Base-by-base conservation (phyloP, 2,113 vertebrate species). In the Phasianus colchicus region DNA sequence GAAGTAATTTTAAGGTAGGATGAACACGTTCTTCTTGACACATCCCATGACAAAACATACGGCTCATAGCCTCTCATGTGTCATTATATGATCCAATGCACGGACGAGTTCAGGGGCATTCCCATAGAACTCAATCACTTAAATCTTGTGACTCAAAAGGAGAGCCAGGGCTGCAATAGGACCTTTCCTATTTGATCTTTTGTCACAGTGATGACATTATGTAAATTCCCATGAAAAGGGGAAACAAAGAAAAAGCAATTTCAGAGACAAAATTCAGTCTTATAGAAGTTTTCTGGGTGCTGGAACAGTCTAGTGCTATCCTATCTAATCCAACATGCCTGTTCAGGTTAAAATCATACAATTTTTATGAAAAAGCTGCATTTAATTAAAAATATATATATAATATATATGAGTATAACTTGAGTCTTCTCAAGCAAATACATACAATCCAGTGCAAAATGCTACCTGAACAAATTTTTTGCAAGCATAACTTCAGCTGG, bases 81-180 rank as follows among this genome's bases (percentile, higher is more conserved):
- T 66, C 3, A 3, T 84, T 91, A 61, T 10, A 40, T 18, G 69
- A 81, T 71, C 42, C 0, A 1, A 25, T 86, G 83, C 36, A 92
- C 69, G 14, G 91, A 83, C 80, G 60, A 86, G 83, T 86, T 92
- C 5, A 1, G 90, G 83, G 90, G 94, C 93, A 93, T 96, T 94
- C 88, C 83, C 83, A 84, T 14, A 72, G 47, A 90, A 55, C 73
- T 95, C 90, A 96, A 80, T 96, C 95, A 96, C 69, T 6, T 57
- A 52, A 75, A 86, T 83, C 95, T 91, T 57, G 30, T 90, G 93
- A 95, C 65, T 14, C 76, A 94, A 88, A 84, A 61, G 9, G 2
- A 93, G 34, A 42, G 47, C 34, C 73, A 74, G 52, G 32, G 34
- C 47, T 95, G 72, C 88, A 92, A 71, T 5, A 91, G 34, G 34